Conservation (phyloP, 1,140 invertebrate species). For the Venustaconcha ellipsiformis region DNA sequence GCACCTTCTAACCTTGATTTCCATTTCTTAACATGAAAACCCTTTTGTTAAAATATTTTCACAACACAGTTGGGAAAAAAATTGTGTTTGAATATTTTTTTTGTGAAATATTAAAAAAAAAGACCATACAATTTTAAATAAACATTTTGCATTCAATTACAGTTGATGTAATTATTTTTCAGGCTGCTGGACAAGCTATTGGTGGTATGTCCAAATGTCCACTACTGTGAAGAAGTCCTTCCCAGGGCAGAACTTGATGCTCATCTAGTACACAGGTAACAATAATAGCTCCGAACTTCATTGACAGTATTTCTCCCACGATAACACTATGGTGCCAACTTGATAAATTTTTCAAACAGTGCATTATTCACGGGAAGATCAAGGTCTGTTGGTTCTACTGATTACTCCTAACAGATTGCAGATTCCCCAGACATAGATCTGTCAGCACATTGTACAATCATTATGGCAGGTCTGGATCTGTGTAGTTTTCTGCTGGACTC, state of each 20-base stretch:
- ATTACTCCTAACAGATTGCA: neutral
- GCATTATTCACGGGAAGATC: too few species aligned
- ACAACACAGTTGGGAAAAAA: neutral
- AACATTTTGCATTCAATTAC: neutral
- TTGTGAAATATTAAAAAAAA: neutral
- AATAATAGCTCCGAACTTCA: neutral
- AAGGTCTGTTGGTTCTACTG: too few species aligned
- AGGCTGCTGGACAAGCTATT: conserved; percentile 72
- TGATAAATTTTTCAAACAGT: too few species aligned
- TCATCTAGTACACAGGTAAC: conserved; percentile 62
- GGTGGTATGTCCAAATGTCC: conserved; percentile 71
- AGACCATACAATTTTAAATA: conserved; percentile 1
- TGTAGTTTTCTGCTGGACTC: too few species aligned
- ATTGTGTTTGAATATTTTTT: conserved; percentile 1
- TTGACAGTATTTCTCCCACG: neutral
- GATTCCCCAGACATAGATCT: neutral
- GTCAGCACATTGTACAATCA: too few species aligned
- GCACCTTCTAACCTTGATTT: too few species aligned
- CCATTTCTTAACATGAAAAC: too few species aligned
- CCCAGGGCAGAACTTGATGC: conserved; percentile 70
- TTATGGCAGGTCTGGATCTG: too few species aligned
- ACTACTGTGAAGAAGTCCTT: conserved; percentile 69
- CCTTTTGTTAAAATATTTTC: conserved; percentile 6
- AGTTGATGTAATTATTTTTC: conserved; percentile 27
- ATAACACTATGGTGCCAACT: neutral